These are phyloP conservation scores for Mesoligia furuncula DNA, from an alignment of 2,888 invertebrate genomes.

Conservation along the genomic window DNA sequence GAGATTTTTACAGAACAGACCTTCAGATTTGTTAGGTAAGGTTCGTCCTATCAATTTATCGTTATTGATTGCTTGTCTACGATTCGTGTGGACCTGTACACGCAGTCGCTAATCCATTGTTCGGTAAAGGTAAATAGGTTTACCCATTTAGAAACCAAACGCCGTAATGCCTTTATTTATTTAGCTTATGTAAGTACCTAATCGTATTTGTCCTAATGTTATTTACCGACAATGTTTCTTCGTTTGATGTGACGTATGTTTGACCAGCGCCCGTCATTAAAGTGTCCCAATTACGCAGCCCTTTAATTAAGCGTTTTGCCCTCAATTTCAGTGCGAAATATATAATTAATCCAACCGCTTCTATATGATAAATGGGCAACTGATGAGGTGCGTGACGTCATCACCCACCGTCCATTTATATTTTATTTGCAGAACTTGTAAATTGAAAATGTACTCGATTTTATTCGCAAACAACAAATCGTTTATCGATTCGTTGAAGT, in stretches of 20 bases:
- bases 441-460: constrained; percentile 3
- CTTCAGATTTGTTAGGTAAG: constrained; percentile 1
- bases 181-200: constrained; percentile 10
- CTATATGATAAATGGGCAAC: constrained; percentile 52
- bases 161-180: constrained; percentile 16
- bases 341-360: constrained; percentile 66
- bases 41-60: constrained; percentile 15
- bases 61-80: constrained; percentile 18
- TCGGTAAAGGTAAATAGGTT: constrained; percentile 14
- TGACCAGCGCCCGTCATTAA: constrained; percentile 61
- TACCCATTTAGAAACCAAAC: constrained; percentile 25
- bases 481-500: not conserved
- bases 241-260: not conserved
- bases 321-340: constrained; percentile 64
- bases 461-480: not conserved
- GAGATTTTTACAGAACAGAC: not conserved
- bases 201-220: constrained; percentile 26
- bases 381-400: constrained; percentile 60
- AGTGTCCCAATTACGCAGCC: constrained; percentile 67
- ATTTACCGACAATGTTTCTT: constrained; percentile 10
- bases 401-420: not conserved
- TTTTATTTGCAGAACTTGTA: constrained; percentile 3
- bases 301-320: constrained; percentile 68
- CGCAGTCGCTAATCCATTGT: constrained; percentile 25
- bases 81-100: constrained; percentile 4